A percentile compares a stretch with the other conserved stretches of the same genome.
Conservation (phyloP, 2,113 vertebrate species). For the Delphinus delphis region DNA sequence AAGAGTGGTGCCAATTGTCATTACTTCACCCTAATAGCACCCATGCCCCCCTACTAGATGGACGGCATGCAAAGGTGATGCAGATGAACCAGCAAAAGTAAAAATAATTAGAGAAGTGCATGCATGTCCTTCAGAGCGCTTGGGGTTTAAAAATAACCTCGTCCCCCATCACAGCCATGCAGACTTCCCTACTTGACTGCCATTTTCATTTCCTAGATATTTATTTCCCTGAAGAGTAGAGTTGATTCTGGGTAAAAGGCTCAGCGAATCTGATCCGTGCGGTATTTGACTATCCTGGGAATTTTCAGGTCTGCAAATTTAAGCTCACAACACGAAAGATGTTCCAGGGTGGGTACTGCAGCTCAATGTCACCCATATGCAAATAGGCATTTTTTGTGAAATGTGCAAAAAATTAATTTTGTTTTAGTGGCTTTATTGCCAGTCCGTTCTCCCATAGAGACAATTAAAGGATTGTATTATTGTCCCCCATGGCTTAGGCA, state of each 20-base stretch:
- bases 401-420: not conserved
- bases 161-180: fast-evolving
- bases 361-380: not conserved
- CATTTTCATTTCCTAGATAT: fast-evolving
- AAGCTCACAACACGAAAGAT: not conserved
- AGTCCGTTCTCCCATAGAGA: fast-evolving
- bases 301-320: not conserved
- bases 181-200: fast-evolving
- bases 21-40: fast-evolving
- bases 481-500: not conserved
- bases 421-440: fast-evolving
- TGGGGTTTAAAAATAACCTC: fast-evolving
- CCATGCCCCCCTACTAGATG: fast-evolving
- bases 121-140: fast-evolving
- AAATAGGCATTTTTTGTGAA: not conserved
- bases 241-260: not conserved
- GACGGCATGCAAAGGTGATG: fast-evolving
- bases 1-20: not conserved
- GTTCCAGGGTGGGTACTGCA: too few species aligned
- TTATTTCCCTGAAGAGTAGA: fast-evolving
- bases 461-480: not conserved
- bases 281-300: not conserved
- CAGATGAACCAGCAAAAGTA: not conserved
- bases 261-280: not conserved
- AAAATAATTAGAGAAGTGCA: too few species aligned